Conservation (phyloP, 2,888 invertebrate species). For the Leptogaster cylindrica region DNA sequence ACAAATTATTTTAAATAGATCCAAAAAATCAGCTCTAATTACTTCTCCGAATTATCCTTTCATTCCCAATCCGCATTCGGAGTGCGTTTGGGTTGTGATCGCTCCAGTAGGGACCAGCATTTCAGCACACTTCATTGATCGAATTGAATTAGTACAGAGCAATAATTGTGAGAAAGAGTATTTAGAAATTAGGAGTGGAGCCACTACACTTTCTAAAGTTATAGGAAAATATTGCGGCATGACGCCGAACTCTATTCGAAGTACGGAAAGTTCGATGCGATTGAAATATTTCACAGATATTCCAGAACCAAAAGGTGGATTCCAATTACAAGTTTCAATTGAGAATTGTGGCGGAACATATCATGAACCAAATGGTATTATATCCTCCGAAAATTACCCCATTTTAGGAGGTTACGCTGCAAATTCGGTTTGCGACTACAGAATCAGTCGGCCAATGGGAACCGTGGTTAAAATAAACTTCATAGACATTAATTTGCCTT, state of each 20-base stretch:
- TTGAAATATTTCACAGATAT: conserved; percentile 75
- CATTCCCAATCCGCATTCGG: conserved; percentile 76
- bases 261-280: conserved; percentile 72
- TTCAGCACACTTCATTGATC: conserved; percentile 75
- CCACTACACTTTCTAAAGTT: conserved; percentile 70
- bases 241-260: conserved; percentile 66
- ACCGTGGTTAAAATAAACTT: conserved; percentile 62
- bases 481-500: conserved; percentile 62
- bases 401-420: conserved; percentile 63
- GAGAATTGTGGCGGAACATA: conserved; percentile 74
- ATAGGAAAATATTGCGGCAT: conserved; percentile 71
- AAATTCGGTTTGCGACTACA: conserved; percentile 75
- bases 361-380: conserved; percentile 64
- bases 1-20: conserved; percentile 40
- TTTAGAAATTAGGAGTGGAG: conserved; percentile 84
- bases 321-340: conserved; percentile 65
- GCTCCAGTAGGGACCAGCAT: conserved; percentile 77
- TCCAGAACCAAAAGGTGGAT: conserved; percentile 76
- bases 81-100: conserved; percentile 81
- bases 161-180: conserved; percentile 63
- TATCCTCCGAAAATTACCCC: conserved; percentile 77
- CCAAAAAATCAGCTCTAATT: conserved; percentile 63
- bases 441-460: conserved; percentile 64
- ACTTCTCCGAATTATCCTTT: conserved; percentile 83
- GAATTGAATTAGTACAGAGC: conserved; percentile 71